Evolutionary conservation across 2,797 vertebrate species (phyloP), one percentile per base, ranked within the genome.

Genomic region (Gorsachius magnificus): DNA sequence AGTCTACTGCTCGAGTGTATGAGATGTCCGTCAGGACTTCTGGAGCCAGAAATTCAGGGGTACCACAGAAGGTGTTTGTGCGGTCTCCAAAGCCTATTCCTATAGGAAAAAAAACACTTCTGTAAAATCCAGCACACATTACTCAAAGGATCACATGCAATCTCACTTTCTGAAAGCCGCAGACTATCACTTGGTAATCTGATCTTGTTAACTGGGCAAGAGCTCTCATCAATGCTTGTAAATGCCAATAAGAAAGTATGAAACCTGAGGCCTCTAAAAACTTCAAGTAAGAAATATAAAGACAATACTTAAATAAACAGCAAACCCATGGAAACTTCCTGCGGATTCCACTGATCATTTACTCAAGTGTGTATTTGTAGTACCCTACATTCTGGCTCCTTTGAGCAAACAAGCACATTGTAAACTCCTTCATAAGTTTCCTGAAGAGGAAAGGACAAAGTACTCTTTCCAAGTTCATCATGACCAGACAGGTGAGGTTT

Each of bases 31-130:
- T 99, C 92, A 99, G 98, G 85, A 99, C 99, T 93, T 99, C 99
- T 0, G 99, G 99, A 50, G 99, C 99, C 97, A 99, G 97, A 88
- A 99, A 99, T 96, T 99, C 99, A 0, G 99, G 99, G 21, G 99
- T 99, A 60, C 99, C 99, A 28, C 99, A 99, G 97, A 99, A 99
- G 3, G 99, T 99, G 83, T 98, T 98, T 0, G 99, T 99, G 29
- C 98, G 98, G 94, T 99, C 99, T 8, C 99, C 99, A 26, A 99
- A 98, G 70, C 99, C 99, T 96, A 99, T 99, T 68, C 99, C 99
- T 99, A 72, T 56, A 71, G 41, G 69, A 91, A 58, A 82, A 91
- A 91, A n/a, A 72, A 77, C 36, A n/a, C 26, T 57, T 63, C 4
- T 48, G 57, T 68, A 63, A 93, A 83, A 83, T 9, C 46, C 76